phyloP scores from a whole-genome alignment of 1,140 invertebrate genomes.

The Campoletis sonorensis region DNA sequence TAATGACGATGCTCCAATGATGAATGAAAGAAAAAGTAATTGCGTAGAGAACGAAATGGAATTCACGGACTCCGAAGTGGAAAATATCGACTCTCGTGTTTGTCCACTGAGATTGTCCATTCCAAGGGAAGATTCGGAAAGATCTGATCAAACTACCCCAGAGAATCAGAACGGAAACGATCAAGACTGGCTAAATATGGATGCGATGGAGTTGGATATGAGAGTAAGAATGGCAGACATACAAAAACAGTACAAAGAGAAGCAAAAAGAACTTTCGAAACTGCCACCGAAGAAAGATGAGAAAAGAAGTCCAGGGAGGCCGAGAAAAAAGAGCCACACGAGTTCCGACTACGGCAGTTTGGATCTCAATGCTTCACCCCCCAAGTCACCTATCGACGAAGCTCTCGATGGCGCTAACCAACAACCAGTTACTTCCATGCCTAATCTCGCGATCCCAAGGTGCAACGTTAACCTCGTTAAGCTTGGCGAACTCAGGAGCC shows the following conservation, averaged over 20 bases:
- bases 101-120: constrained; percentile 43
- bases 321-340: constrained; percentile 70
- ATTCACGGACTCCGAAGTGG: constrained; percentile 60
- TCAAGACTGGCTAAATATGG: constrained; percentile 80
- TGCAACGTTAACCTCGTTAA: constrained; percentile 73
- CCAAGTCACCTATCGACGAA: constrained; percentile 47
- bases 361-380: constrained; percentile 51
- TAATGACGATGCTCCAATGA: constrained; percentile 16
- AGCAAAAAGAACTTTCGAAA: constrained; percentile 87
- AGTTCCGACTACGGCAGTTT: constrained; percentile 59
- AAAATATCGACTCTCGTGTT: constrained; percentile 24
- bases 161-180: constrained; percentile 23
- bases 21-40: constrained; percentile 32
- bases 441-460: constrained; percentile 62
- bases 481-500: constrained; percentile 68
- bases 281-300: constrained; percentile 79
- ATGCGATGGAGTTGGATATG: constrained; percentile 88
- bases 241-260: constrained; percentile 88
- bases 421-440: constrained; percentile 56
- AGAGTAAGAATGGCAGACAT: constrained; percentile 86
- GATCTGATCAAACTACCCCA: constrained; percentile 58
- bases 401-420: constrained; percentile 29
- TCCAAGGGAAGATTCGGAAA: constrained; percentile 74
- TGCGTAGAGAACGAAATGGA: constrained; percentile 42
- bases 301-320: constrained; percentile 63